Conservation (phyloP, 2,113 vertebrate genomes). For the Tringa solitaria region DNA sequence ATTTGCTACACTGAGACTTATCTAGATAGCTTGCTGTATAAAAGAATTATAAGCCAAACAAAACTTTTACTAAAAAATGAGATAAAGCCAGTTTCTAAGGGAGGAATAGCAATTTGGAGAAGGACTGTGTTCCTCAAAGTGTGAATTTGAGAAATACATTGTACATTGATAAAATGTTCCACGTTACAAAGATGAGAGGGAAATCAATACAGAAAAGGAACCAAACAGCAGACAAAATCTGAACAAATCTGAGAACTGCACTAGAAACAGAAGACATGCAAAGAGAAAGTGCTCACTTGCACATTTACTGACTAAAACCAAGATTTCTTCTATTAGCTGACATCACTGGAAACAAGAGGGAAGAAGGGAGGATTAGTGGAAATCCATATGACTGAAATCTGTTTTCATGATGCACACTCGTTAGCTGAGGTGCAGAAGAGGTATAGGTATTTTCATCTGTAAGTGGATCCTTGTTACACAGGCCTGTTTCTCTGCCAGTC, state of each 20-base stretch:
- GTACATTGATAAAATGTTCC: rapidly evolving
- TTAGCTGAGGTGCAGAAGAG: background rate
- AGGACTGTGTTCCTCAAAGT: background rate
- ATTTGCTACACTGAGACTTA: background rate
- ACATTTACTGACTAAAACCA: background rate
- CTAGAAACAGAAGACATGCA: background rate
- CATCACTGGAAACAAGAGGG: background rate
- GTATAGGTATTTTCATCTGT: background rate
- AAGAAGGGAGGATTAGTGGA: background rate
- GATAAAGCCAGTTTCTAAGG: background rate
- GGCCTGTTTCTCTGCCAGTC: background rate
- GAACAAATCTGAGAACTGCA: background rate
- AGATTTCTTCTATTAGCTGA: background rate
- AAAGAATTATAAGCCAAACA: background rate
- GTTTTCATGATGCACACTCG: background rate
- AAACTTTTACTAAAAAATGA: background rate
- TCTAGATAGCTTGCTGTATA: background rate
- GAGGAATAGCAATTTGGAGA: background rate
- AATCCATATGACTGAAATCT: background rate
- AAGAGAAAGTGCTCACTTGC: background rate
- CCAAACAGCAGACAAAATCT: background rate
- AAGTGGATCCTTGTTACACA: rapidly evolving
- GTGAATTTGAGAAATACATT: background rate
- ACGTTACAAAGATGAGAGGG: background rate
- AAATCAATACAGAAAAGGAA: background rate